Evolutionary conservation across 35 echinoderm and acorn worm genomes (phyloP).

Genomic region (Stichopus chloronotus): DNA sequence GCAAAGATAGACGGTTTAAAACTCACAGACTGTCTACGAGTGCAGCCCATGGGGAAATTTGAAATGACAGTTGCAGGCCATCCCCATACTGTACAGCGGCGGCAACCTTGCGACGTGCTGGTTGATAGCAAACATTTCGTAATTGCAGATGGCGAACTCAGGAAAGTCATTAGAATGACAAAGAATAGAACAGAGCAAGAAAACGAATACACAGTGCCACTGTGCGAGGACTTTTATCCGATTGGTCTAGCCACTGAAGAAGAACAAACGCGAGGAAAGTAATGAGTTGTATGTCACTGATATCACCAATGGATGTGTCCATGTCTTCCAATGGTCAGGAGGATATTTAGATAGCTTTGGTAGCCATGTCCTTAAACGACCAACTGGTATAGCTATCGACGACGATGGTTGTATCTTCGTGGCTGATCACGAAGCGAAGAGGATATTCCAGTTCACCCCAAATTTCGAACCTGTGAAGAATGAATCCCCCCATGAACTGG

Average conservation of each 20-base stretch:
- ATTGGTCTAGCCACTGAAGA: background rate
- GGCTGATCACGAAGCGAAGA: slow-evolving; percentile 19
- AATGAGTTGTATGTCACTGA: slow-evolving; percentile 38
- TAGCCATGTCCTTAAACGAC: background rate
- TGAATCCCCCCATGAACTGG: background rate
- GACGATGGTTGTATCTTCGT: slow-evolving; percentile 19
- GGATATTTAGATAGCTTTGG: background rate
- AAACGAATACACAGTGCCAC: background rate
- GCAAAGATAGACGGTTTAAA: background rate
- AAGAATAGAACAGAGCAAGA: background rate
- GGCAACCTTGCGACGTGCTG: background rate
- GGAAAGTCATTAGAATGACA: background rate
- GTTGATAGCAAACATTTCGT: background rate
- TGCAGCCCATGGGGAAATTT: background rate
- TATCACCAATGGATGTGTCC: slow-evolving; percentile 27
- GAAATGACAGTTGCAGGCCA: background rate
- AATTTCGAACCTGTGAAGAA: background rate
- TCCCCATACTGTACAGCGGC: background rate
- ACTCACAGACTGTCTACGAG: background rate
- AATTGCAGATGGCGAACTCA: background rate
- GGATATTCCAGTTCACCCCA: slow-evolving; percentile 25
- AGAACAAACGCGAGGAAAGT: background rate
- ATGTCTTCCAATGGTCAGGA: background rate
- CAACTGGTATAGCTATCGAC: slow-evolving; percentile 37
- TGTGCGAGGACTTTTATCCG: background rate